Evolutionary conservation across 2,888 invertebrate species (phyloP), one percentile per base, ranked within the genome.

Genomic region (Embidobia sp.): DNA sequence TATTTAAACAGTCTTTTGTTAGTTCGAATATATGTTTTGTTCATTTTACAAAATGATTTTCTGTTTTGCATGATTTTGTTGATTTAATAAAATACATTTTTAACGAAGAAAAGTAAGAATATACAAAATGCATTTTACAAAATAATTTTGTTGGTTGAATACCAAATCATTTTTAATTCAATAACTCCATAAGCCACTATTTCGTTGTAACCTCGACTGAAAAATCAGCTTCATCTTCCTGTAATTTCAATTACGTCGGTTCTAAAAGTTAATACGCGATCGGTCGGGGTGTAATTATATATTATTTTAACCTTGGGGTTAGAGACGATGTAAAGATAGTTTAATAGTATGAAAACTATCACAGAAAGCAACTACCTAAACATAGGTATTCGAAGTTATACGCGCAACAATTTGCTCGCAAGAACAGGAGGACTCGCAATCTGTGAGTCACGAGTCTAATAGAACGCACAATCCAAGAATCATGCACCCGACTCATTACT

Each of bases 271-370:
- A 16, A 42, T 19, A 8, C 8, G 16, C 10, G n/a, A 42, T 42
- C 19, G 15, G 18, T 42, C 15, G 19, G 8, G 31, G 18, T 18
- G 16, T 15, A 31, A 51, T 33, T 51, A 33, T 31, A 22, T 49
- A 33, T 31, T 19, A 33, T 35, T 35, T 51, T 19, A 22, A 18
- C 35, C 13, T 51, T 19, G 19, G 11, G 22, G 11, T 51, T 35
- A 37, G 40, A 11, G 16, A 40, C 11, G 53, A 33, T 26, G 53
- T 55, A 51, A 51, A 29, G 29, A 29, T 29, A 13, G 26, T 46
- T 46, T 53, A 81, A 81, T 81, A 78, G 59, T 78, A 73, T 82
- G 77, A 78, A 69, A 79, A 74, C 69, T 33, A 53, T 31, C 10
- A 33, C 15, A 59, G 67, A 78, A 72, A 76, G 48, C 19, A 72